phyloP scores from a whole-genome alignment of 2,113 vertebrate species.

The Takifugu bimaculatus region DNA sequence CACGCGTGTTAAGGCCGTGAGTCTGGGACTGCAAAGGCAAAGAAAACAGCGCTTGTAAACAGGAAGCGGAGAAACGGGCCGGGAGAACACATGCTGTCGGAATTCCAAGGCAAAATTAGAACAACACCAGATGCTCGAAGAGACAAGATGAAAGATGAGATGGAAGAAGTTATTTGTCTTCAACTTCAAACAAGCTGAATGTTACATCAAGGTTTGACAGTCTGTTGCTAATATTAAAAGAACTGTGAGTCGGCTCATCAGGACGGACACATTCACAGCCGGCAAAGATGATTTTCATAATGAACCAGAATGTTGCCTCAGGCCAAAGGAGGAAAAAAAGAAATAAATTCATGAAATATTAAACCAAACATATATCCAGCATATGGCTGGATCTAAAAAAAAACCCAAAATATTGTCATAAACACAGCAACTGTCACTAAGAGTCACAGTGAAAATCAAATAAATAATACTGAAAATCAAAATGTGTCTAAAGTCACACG shows the following conservation, averaged over 20 bases:
- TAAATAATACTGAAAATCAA: too few species aligned
- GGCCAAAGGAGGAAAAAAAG: background rate
- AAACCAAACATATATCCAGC: background rate
- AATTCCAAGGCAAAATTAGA: background rate
- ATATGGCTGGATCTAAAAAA: background rate
- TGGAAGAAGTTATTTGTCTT: too few species aligned
- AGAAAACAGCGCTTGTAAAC: background rate
- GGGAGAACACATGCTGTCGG: background rate
- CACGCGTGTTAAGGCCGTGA: conserved; percentile 77
- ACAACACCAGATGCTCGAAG: background rate
- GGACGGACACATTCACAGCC: too few species aligned
- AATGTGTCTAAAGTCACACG: background rate
- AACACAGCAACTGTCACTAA: background rate
- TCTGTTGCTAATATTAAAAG: background rate
- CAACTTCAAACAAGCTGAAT: too few species aligned
- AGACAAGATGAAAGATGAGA: too few species aligned
- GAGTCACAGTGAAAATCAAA: background rate
- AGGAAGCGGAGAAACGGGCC: background rate
- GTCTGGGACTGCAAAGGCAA: conserved; percentile 77
- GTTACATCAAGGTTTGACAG: background rate
- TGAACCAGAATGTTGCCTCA: too few species aligned
- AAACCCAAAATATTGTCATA: background rate
- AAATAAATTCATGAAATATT: background rate
- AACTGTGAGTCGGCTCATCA: background rate
- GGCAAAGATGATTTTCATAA: too few species aligned